Percentiles rank a stretch among this genome's conserved stretches.
Conservation (phyloP, 2,888 invertebrate species). For the Hypercompe scribonia region DNA sequence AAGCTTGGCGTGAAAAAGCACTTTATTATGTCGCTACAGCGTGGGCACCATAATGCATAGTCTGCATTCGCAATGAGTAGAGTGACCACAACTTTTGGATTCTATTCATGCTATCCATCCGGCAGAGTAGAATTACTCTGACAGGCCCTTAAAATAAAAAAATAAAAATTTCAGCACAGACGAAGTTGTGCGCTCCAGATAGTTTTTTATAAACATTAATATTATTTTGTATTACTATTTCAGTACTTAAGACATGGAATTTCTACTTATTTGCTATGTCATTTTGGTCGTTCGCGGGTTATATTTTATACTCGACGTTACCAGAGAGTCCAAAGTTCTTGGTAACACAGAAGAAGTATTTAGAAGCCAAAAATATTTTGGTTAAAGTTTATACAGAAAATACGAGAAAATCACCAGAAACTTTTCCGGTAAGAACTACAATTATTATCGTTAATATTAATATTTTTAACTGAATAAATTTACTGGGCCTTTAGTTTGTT, state of each 20-base stretch:
- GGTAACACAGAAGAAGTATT: constrained; percentile 68
- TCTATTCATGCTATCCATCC: too few relatives aligned
- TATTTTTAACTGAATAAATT: not conserved
- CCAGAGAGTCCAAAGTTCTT: constrained; percentile 79
- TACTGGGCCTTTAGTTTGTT: not conserved
- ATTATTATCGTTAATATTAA: constrained; percentile 12
- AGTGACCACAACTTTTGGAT: too few relatives aligned
- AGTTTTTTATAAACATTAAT: not conserved
- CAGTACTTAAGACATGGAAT: constrained; percentile 79
- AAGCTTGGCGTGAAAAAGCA: too few relatives aligned
- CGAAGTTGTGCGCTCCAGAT: too few relatives aligned
- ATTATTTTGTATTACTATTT: constrained; percentile 24
- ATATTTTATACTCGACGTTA: constrained; percentile 62
- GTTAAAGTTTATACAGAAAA: constrained; percentile 71
- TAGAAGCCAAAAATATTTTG: constrained; percentile 70
- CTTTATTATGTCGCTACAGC: too few relatives aligned
- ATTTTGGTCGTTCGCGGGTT: constrained; percentile 65
- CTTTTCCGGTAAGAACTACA: constrained; percentile 65
- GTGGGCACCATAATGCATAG: too few relatives aligned
- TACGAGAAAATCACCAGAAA: constrained; percentile 67
- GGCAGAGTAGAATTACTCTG: too few relatives aligned
- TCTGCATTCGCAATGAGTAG: too few relatives aligned
- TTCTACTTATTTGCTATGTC: constrained; percentile 69
- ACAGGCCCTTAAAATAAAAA: too few relatives aligned
- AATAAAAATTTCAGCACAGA: too few relatives aligned